Conservation (phyloP, 2,888 invertebrate species). For the Exocentrus adspersus region DNA sequence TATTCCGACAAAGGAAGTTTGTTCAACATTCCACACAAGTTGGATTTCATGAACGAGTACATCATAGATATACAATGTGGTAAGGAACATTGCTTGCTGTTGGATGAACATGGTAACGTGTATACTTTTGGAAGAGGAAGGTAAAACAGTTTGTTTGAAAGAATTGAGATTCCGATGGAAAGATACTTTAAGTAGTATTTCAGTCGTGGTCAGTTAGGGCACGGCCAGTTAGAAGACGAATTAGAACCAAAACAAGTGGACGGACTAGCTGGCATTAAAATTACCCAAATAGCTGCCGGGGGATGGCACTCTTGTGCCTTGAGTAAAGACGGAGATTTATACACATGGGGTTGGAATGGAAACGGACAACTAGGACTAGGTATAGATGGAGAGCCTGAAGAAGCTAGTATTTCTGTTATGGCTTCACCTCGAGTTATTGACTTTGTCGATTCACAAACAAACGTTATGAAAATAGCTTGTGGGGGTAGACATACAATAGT, state of each 20-base stretch:
- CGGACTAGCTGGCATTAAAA: conserved; percentile 79
- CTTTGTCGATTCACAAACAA: conserved; percentile 54
- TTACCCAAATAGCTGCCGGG: conserved; percentile 77
- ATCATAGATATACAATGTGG: conserved; percentile 78
- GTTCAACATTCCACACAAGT: conserved; percentile 71
- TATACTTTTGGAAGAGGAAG: conserved; percentile 87
- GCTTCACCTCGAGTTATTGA: conserved; percentile 67
- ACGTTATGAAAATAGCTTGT: conserved; percentile 70
- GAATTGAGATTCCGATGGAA: conserved; percentile 73
- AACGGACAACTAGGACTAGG: conserved; percentile 83
- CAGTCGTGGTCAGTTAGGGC: conserved; percentile 89
- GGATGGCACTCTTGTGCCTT: conserved; percentile 89
- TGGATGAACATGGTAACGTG: conserved; percentile 77
- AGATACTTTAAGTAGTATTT: conserved; percentile 34
- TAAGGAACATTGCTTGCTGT: conserved; percentile 80
- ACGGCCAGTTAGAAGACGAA: conserved; percentile 73
- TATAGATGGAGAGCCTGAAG: conserved; percentile 57
- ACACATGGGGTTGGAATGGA: conserved; percentile 93
- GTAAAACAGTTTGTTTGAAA: conserved; percentile 63
- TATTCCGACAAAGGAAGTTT: conserved; percentile 66
- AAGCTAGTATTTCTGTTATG: conserved; percentile 60
- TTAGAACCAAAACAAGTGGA: conserved; percentile 74
- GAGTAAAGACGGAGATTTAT: conserved; percentile 83
- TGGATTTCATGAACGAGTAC: conserved; percentile 68
- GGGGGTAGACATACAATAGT: conserved; percentile 82